Evolutionary conservation across 2,113 vertebrate species (phyloP).

Genomic region (Anolis sagrei): DNA sequence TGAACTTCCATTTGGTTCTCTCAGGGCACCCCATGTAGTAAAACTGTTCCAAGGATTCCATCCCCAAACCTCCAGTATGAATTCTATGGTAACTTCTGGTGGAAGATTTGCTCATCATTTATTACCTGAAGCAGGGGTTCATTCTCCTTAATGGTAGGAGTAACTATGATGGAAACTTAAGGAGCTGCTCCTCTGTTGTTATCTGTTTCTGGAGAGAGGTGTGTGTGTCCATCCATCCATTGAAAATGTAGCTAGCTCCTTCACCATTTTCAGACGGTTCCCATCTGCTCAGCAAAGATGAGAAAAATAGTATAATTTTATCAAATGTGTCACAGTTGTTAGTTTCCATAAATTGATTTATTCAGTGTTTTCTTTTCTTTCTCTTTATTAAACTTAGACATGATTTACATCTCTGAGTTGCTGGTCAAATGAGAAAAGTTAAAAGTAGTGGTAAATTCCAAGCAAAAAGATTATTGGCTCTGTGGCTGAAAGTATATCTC

Average conservation of each 20-base stretch:
- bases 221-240: neutral
- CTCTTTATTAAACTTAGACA: slow-evolving; percentile 8
- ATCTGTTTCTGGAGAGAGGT: neutral
- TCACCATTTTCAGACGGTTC: neutral
- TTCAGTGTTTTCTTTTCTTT: neutral
- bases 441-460: slow-evolving; percentile 37
- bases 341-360: neutral
- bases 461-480: slow-evolving; percentile 34
- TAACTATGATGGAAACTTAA: too few species aligned
- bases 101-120: neutral
- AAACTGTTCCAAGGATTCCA: too few species aligned
- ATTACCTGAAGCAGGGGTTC: neutral
- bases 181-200: neutral
- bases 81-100: too few species aligned
- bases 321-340: neutral
- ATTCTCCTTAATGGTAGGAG: neutral
- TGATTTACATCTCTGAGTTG: slow-evolving; percentile 48
- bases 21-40: too few species aligned
- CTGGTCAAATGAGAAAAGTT: slow-evolving; percentile 28
- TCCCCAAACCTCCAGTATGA: too few species aligned
- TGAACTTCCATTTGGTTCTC: too few species aligned
- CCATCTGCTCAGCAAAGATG: neutral
- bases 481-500: slow-evolving; percentile 20
- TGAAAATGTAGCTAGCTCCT: neutral
- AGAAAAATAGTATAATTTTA: slow-evolving; percentile 20